These are phyloP conservation scores for Camelus dromedarius DNA, from an alignment of 2,113 vertebrate species.

Conservation along the genomic window DNA sequence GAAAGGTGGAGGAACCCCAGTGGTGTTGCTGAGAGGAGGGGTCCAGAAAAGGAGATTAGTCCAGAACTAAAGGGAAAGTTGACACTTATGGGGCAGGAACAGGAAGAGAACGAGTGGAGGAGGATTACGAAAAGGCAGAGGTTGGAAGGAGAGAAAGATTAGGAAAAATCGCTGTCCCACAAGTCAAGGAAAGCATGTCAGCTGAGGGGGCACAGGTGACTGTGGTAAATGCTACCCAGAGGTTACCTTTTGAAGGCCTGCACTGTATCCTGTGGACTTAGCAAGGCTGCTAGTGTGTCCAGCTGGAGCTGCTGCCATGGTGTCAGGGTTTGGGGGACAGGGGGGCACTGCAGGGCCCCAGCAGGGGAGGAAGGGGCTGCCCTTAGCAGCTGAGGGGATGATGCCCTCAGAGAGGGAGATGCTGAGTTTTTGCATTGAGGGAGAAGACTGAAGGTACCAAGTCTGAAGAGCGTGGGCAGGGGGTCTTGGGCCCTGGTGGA, in stretches of 20 bases:
- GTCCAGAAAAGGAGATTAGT: not conserved
- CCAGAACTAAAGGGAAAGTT: not conserved
- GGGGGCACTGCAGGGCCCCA: accelerated
- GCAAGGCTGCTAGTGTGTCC: not conserved
- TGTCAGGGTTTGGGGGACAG: accelerated
- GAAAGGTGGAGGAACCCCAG: not conserved
- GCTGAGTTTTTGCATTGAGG: not conserved
- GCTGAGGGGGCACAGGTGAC: not conserved
- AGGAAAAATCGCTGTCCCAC: not conserved
- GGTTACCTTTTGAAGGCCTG: not conserved
- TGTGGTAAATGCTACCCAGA: accelerated
- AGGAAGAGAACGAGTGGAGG: not conserved
- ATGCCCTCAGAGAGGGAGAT: not conserved
- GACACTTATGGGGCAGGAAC: not conserved
- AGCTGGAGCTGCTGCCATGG: too few relatives aligned
- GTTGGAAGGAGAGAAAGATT: not conserved
- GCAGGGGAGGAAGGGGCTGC: not conserved
- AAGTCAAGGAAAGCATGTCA: not conserved
- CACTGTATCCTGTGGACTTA: not conserved
- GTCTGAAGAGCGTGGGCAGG: not conserved
- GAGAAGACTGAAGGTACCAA: not conserved
- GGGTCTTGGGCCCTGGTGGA: not conserved
- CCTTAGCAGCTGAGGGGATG: not conserved
- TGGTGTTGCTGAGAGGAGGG: not conserved
- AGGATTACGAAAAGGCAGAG: not conserved